phyloP scores from a whole-genome alignment of 2,888 invertebrate species.

The Ditula angustiorana region DNA sequence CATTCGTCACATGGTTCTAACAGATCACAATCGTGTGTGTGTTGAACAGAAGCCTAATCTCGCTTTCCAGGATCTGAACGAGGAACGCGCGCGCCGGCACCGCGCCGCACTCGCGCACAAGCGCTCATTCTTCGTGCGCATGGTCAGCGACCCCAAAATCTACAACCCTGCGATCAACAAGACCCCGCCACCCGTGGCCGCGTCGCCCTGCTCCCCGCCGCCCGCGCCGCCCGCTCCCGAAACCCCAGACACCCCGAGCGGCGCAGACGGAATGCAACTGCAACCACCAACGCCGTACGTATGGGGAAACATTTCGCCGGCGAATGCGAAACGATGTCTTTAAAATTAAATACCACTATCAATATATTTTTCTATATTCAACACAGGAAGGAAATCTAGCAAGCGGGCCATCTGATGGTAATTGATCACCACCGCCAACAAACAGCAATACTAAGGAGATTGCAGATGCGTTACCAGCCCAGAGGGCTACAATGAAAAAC shows the following conservation, averaged over 20 bases:
- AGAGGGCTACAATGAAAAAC: too few species aligned
- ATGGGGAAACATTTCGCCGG: background rate
- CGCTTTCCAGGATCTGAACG: constrained; percentile 89
- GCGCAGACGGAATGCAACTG: constrained; percentile 52
- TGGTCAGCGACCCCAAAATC: constrained; percentile 99
- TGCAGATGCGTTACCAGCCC: too few species aligned
- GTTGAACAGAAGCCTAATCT: too few species aligned
- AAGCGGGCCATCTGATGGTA: too few species aligned
- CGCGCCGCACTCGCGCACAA: constrained; percentile 94
- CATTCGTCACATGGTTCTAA: too few species aligned
- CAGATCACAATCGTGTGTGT: too few species aligned
- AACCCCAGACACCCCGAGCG: constrained; percentile 68
- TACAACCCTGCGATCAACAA: constrained; percentile 96
- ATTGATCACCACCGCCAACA: too few species aligned
- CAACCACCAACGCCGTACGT: constrained; percentile 70
- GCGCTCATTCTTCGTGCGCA: constrained; percentile 98
- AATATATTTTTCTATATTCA: too few species aligned
- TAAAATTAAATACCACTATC: background rate
- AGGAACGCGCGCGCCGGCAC: constrained; percentile 90
- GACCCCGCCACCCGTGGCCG: constrained; percentile 87
- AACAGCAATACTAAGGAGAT: too few species aligned
- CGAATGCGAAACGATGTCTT: background rate
- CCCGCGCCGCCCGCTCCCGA: constrained; percentile 68
- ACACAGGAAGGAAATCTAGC: too few species aligned
- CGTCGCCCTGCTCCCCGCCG: constrained; percentile 82